Evolutionary conservation across 2,113 vertebrate genomes (phyloP).

Genomic region (Labeo catla): DNA sequence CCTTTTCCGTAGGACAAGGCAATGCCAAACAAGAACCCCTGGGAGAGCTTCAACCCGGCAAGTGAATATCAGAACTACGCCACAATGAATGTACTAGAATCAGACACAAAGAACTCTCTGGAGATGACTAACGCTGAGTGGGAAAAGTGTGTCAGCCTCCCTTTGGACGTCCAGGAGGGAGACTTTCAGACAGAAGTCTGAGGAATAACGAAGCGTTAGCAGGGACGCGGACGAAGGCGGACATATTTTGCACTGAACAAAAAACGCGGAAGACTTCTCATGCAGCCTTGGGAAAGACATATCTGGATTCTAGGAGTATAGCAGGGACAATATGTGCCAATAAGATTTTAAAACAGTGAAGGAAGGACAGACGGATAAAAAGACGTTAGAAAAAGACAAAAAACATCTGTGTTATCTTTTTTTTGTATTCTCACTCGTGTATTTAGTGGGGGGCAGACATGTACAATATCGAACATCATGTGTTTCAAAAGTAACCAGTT

Average conservation of each 20-base stretch:
- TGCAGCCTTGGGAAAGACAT: constrained; percentile 87
- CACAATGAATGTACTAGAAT: constrained; percentile 97
- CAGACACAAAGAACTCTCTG: constrained; percentile 93
- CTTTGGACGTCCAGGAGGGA: constrained; percentile 97
- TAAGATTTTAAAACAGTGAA: constrained; percentile 63
- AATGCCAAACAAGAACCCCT: constrained; percentile 92
- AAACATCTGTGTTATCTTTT: constrained; percentile 89
- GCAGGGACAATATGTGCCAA: constrained; percentile 91
- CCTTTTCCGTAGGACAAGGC: constrained; percentile 88
- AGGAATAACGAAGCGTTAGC: constrained; percentile 47
- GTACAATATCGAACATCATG: constrained; percentile 99
- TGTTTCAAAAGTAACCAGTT: constrained; percentile 94
- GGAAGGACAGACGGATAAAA: constrained; percentile 52
- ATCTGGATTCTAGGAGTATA: constrained; percentile 85
- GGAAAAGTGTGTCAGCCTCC: constrained; percentile 99
- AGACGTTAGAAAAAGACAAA: constrained; percentile 64
- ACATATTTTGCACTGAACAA: constrained; percentile 89
- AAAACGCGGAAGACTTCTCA: constrained; percentile 85
- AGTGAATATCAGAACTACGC: constrained; percentile 98
- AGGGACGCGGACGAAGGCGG: constrained; percentile 48
- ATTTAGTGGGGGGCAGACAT: constrained; percentile 92
- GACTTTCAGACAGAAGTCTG: constrained; percentile 99
- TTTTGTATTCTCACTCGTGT: constrained; percentile 91
- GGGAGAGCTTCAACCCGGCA: constrained; percentile 97
- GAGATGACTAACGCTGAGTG: constrained; percentile 97